Percentiles rank a stretch among this genome's conserved stretches.
Evolutionary conservation across 2,888 invertebrate species (phyloP).

Genomic region (Eristalis tenax): DNA sequence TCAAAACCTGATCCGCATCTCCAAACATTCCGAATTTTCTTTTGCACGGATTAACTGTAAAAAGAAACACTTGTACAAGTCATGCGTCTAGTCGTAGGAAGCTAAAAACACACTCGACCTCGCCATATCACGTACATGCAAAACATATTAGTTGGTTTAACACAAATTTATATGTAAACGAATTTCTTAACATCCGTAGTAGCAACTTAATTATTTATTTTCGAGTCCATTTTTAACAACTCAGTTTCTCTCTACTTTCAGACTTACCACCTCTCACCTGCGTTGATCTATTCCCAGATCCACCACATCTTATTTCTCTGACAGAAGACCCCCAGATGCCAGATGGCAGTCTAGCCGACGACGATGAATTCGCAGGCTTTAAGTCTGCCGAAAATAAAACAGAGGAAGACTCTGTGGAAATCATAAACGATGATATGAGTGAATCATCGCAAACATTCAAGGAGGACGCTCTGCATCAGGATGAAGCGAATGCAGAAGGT

Average conservation of each 20-base stretch:
- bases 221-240: too few relatives aligned
- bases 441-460: not conserved
- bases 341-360: constrained; percentile 56
- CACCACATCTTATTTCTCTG: constrained; percentile 66
- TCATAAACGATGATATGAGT: constrained; percentile 10
- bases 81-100: too few relatives aligned
- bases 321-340: constrained; percentile 12
- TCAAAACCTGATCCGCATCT: too few relatives aligned
- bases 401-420: constrained; percentile 12
- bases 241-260: constrained; percentile 40
- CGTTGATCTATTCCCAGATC: constrained; percentile 74
- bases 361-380: constrained; percentile 61
- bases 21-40: too few relatives aligned
- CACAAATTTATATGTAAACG: too few relatives aligned
- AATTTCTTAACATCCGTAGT: too few relatives aligned
- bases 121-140: too few relatives aligned
- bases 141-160: too few relatives aligned
- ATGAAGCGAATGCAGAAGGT: not conserved
- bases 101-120: too few relatives aligned
- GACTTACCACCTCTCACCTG: constrained; percentile 71
- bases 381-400: constrained; percentile 17
- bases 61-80: too few relatives aligned
- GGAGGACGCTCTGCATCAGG: not conserved
- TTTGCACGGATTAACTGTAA: too few relatives aligned
- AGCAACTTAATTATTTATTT: too few relatives aligned